phyloP scores from a whole-genome alignment of 1,140 invertebrate genomes.

The Lepeophtheirus salmonis region DNA sequence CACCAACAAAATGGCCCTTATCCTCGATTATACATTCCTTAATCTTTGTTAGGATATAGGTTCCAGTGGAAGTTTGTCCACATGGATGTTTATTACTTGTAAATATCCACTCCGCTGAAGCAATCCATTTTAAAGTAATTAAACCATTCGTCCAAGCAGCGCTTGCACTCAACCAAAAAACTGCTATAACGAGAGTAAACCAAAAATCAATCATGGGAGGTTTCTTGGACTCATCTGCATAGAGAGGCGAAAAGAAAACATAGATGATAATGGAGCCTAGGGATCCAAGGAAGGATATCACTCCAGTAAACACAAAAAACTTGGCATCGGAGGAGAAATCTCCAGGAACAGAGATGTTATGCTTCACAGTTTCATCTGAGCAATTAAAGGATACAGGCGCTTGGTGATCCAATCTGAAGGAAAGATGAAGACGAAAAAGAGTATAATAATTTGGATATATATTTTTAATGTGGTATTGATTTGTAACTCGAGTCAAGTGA shows the following conservation, averaged over 20 bases:
- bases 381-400: neutral
- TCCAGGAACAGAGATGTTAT: conserved; percentile 24
- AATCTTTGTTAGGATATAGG: neutral
- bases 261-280: conserved; percentile 38
- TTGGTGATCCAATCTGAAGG: neutral
- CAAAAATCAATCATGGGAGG: conserved; percentile 33
- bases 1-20: conserved; percentile 33
- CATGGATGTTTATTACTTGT: conserved; percentile 21
- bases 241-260: conserved; percentile 37
- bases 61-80: neutral
- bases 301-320: conserved; percentile 48
- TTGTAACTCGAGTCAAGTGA: neutral
- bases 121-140: conserved; percentile 36
- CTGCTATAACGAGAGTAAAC: conserved; percentile 36
- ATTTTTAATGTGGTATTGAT: neutral
- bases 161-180: conserved; percentile 44
- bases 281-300: conserved; percentile 42
- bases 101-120: conserved; percentile 28
- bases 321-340: conserved; percentile 39
- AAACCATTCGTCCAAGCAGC: conserved; percentile 45
- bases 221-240: conserved; percentile 32
- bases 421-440: conserved; percentile 9
- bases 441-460: neutral
- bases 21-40: conserved; percentile 23
- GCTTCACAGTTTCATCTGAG: neutral